Base-by-base conservation (phyloP, 2,888 invertebrate species). In the Brachynemurus nebulosus region DNA sequence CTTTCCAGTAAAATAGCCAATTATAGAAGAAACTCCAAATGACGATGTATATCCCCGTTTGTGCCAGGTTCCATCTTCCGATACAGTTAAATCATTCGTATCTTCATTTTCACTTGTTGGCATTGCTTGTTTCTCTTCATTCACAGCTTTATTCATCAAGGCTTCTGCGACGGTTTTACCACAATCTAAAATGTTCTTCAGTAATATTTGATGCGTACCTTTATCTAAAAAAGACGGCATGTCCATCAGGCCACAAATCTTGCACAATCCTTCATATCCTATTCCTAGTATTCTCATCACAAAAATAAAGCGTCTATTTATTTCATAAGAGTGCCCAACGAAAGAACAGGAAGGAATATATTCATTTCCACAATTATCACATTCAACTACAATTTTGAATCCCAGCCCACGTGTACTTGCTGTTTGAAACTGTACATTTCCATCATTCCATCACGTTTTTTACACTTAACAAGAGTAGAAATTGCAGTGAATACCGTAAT, bases 241-340 rank as follows among this genome's bases (percentile, higher is more conserved):
- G 40, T 51, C 48, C 51, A 51, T 50, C 21, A 49, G 14, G 4
- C 49, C 49, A 45, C 48, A 50, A 40, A 50, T 48, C 30, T 48
- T 51, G 14, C n/a, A 8, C 14, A 20, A 11, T 20, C 49, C 48
- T 47, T 44, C 25, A 4, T 42, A 46, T 44, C 50, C 50, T 42
- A 49, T n/a, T 16, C 51, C 50, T 6, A 50, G 45, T 30, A 45
- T 30, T 45, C 48, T 44, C 51, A 51, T 51, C 17, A 39, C 42
- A 42, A 47, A 50, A 23, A 51, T 45, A 42, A 50, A 35, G 6
- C 40, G n/a, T 9, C 40, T 18, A 40, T 40, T 40, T 27, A 40
- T 40, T 27, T 40, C 27, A 16, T 40, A 40, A 27, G 20, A 18
- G 11, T 25, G n/a, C 7, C 16, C 25, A 27, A 27, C 18, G 5